Conservation (phyloP, 2,113 vertebrate species). For the Apaloderma vittatum region DNA sequence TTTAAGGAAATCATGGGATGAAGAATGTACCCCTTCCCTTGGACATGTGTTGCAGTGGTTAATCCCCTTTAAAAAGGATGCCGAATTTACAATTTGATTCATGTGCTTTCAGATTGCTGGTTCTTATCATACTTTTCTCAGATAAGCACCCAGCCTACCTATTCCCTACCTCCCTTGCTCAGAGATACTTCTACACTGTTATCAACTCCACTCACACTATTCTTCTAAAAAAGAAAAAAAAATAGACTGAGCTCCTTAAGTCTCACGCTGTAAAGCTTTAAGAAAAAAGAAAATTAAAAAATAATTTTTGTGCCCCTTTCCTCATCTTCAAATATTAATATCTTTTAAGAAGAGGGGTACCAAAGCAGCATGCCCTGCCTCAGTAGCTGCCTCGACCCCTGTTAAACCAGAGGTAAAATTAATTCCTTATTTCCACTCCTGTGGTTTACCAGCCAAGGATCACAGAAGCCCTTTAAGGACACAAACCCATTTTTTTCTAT, state of each 20-base stretch:
- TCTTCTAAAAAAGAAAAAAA: not conserved
- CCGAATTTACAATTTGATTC: not conserved
- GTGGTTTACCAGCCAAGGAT: not conserved
- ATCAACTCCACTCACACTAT: not conserved
- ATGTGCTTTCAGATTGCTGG: not conserved
- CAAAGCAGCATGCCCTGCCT: not conserved
- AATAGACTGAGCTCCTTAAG: not conserved
- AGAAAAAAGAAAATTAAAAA: not conserved
- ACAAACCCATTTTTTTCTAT: accelerated
- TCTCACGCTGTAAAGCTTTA: not conserved
- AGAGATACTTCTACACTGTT: not conserved
- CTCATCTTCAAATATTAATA: not conserved
- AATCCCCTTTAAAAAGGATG: not conserved
- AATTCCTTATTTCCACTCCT: not conserved
- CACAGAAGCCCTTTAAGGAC: not conserved
- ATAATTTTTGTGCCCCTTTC: not conserved
- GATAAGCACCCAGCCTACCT: not conserved
- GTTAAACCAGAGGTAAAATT: not conserved
- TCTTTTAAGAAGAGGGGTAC: not conserved
- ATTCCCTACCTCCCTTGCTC: not conserved
- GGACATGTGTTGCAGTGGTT: not conserved
- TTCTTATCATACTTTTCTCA: not conserved
- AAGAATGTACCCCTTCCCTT: not conserved
- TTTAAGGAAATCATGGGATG: not conserved
- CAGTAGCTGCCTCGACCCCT: not conserved